Percentiles rank a stretch among this genome's conserved stretches.
Evolutionary conservation across 2,113 vertebrate genomes (phyloP).

Genomic region (Sinocyclocheilus maitianheensis): DNA sequence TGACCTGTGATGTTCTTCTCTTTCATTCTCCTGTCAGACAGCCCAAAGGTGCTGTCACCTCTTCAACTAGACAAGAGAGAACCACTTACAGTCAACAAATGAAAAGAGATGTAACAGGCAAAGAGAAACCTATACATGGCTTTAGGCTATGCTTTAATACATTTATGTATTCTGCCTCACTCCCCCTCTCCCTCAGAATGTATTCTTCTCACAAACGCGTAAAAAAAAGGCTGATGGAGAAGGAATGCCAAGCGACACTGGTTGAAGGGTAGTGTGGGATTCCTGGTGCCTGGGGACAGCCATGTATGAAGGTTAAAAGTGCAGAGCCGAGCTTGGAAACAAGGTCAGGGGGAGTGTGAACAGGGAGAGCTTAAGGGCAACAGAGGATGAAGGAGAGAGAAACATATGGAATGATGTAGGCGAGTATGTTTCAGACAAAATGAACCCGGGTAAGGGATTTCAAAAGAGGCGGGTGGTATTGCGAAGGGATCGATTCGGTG

Average conservation of each 20-base stretch:
- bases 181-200: neutral
- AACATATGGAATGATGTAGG: neutral
- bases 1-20: slow-evolving; percentile 18
- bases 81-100: slow-evolving; percentile 43
- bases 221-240: slow-evolving; percentile 15
- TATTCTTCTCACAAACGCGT: slow-evolving; percentile 8
- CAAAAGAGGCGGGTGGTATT: neutral
- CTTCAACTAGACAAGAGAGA: slow-evolving; percentile 39
- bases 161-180: slow-evolving; percentile 35
- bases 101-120: slow-evolving; percentile 44
- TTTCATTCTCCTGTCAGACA: slow-evolving; percentile 31
- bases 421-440: slow-evolving; percentile 15
- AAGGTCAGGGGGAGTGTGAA: slow-evolving; percentile 30
- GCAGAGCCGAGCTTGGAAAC: slow-evolving; percentile 15
- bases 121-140: slow-evolving; percentile 41
- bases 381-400: neutral
- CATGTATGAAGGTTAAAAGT: slow-evolving; percentile 31
- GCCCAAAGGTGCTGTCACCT: slow-evolving; percentile 44
- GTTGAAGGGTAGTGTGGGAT: slow-evolving; percentile 29
- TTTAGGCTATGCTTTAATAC: slow-evolving; percentile 39
- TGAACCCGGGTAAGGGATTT: slow-evolving; percentile 22
- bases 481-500: neutral
- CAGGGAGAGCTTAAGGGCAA: slow-evolving; percentile 15
- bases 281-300: slow-evolving; percentile 24
- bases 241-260: slow-evolving; percentile 22